Base-by-base conservation (phyloP, 1,140 invertebrate species). In the Ruditapes philippinarum region DNA sequence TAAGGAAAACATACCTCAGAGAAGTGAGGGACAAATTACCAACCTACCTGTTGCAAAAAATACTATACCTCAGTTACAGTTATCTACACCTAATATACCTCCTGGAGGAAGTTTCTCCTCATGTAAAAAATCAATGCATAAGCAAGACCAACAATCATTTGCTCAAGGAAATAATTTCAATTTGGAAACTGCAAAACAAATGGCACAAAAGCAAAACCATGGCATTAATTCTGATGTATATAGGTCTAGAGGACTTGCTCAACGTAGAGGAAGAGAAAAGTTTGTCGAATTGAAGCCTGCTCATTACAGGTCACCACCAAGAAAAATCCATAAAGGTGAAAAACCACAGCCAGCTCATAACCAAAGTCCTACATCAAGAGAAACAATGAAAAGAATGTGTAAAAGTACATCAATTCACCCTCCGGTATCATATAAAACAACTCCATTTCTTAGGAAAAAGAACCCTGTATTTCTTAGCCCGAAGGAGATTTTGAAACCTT, bases 221-320 rank as follows among this genome's bases (percentile, higher is more conserved):
- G 38, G 14, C 36, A 36, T 38, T 19, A 70, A 17, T 19, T 14
- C 33, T 19, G 33, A 12, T 31, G 12, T 4, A 14, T n/a, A 7
- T 17, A 76, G 2, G 1, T 54, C 74, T 17, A 14, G 45, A 78
- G 31, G 17, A 54, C 36, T 49, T 25, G 22, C 22, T 22, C 22
- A 57, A 33, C 1, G 74, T 25, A 45, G 12, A 36, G 4, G 5
- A 19, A 51, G 31, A 78, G 12, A 49, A 54, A 78, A 65, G 38
- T 12, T 65, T 22, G n/a, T 81, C 0, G 79, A 81, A 81, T 38
- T 81, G 33, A 81, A 28, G 22, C 49, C 54, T 40, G 79, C 79
- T 25, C 79, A 81, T 60, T 40, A 12, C 12, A 68, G 25, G 28
- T 70, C 62, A 12, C 65, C 65, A n/a, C 62, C 65, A n/a, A 70